These are phyloP conservation scores for Mesocentrotus franciscanus DNA, from an alignment of 53 echinoderm and acorn worm species.

Conservation along the genomic window DNA sequence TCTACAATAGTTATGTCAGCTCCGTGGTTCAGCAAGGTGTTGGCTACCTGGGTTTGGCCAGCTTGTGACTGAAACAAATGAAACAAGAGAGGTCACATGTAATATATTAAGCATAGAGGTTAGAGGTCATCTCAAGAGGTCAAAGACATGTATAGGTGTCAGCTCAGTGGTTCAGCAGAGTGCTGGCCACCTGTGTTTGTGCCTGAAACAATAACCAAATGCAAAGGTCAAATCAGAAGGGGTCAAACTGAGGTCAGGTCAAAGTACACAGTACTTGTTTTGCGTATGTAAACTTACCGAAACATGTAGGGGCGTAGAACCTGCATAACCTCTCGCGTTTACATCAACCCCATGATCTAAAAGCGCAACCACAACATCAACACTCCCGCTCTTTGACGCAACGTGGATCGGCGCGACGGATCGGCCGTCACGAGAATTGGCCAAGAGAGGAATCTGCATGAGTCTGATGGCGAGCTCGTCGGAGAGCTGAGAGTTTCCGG, in stretches of 20 bases:
- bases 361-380: constrained; percentile 81
- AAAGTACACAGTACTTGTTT: not conserved
- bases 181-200: constrained; percentile 79
- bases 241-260: not conserved
- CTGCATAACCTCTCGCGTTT: constrained; percentile 85
- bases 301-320: constrained; percentile 91
- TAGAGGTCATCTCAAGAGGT: not conserved
- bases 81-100: not conserved
- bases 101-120: no score
- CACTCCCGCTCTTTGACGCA: constrained; percentile 91
- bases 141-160: constrained; percentile 33
- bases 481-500: constrained; percentile 66
- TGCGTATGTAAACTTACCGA: constrained; percentile 77
- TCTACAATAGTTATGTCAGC: constrained; percentile 93
- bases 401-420: constrained; percentile 89
- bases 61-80: constrained; percentile 72
- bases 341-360: constrained; percentile 88
- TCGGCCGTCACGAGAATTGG: constrained; percentile 73
- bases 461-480: constrained; percentile 78
- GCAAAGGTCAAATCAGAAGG: not conserved
- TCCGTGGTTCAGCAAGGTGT: constrained; percentile 84
- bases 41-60: constrained; percentile 81
- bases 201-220: not conserved
- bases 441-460: constrained; percentile 65
- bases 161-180: constrained; percentile 83